Conservation (phyloP, 2,888 invertebrate species). For the Iselma pallidipennis region DNA sequence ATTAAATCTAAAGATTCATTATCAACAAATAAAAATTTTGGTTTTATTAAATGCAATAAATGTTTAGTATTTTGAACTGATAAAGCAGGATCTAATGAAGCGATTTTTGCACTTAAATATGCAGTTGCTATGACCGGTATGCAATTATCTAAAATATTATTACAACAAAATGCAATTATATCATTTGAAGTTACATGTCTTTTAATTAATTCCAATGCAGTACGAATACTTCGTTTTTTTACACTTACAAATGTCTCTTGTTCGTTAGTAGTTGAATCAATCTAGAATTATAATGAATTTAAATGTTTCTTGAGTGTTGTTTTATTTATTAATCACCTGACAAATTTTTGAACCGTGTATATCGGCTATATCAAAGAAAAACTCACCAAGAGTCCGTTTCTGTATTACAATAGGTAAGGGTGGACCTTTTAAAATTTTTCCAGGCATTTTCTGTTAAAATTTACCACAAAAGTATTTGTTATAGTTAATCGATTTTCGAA, state of each 20-base stretch:
- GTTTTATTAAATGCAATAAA: constrained; percentile 34
- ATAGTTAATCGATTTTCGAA: too few relatives aligned
- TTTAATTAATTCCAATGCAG: constrained; percentile 53
- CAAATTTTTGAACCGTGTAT: not conserved
- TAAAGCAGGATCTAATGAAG: constrained; percentile 41
- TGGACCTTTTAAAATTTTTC: not conserved
- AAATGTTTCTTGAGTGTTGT: not conserved
- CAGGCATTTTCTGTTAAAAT: not conserved
- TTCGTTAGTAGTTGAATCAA: constrained; percentile 3
- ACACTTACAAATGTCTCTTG: constrained; percentile 18
- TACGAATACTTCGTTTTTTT: constrained; percentile 50
- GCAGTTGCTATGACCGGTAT: constrained; percentile 57
- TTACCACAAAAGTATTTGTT: too few relatives aligned
- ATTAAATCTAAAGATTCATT: constrained; percentile 25
- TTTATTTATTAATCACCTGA: not conserved
- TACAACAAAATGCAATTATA: constrained; percentile 56
- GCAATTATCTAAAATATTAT: constrained; percentile 54
- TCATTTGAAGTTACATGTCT: constrained; percentile 54
- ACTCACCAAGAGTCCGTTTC: constrained; percentile 2
- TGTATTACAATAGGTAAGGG: not conserved
- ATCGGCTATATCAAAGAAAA: not conserved
- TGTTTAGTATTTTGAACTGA: constrained; percentile 32
- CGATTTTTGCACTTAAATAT: constrained; percentile 52
- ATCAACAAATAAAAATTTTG: constrained; percentile 40
- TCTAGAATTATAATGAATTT: not conserved